Evolutionary conservation across 2,797 vertebrate species (phyloP), one percentile per base, ranked within the genome.

Genomic region (Hephaestus fuliginosus): DNA sequence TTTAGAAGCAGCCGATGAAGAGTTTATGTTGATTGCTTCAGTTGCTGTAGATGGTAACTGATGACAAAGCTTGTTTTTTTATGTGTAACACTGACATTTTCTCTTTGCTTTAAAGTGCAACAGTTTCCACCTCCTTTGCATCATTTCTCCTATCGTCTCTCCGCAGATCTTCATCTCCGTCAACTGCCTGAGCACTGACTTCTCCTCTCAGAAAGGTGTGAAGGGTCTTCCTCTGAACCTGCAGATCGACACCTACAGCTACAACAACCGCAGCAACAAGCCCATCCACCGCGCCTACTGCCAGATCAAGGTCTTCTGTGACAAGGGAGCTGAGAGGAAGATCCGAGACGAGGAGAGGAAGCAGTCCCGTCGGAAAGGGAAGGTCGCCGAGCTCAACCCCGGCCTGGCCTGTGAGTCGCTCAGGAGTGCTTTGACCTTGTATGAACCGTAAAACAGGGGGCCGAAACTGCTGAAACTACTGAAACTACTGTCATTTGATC

Each of bases 251-350:
- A 99, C 98, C 6, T 99, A 99, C 91, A 99, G 98, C 93, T 99
- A 99, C 92, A 99, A 98, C 93, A 98, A 98, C 95, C 97, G 98
- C 82, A 99, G 98, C 93, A 99, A 99, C 95, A 98, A 98, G 85
- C 98, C 98, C 33, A 97, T 98, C 82, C 98, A 99, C 91, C 96
- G 98, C 3, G 97, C 97, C 57, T 98, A 93, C 94, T 99, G 98
- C 95, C 98, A 99, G 93, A 99, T 99, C 85, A 99, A 99, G 91
- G 98, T 99, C 80, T 99, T 99, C 94, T 99, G 98, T 0, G 98
- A 99, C 94, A 99, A 99, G 95, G 98, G 98, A 22, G 98, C 98
- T 0, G 98, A 99, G 81, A 97, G 98, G 89, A 99, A 99, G 95
- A 99, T 99, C 94, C 95, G 98, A 11, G 98, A 99, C 28, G 98